Base-by-base conservation (phyloP, 2,888 invertebrate genomes). In the Lumbricus terrestris region DNA sequence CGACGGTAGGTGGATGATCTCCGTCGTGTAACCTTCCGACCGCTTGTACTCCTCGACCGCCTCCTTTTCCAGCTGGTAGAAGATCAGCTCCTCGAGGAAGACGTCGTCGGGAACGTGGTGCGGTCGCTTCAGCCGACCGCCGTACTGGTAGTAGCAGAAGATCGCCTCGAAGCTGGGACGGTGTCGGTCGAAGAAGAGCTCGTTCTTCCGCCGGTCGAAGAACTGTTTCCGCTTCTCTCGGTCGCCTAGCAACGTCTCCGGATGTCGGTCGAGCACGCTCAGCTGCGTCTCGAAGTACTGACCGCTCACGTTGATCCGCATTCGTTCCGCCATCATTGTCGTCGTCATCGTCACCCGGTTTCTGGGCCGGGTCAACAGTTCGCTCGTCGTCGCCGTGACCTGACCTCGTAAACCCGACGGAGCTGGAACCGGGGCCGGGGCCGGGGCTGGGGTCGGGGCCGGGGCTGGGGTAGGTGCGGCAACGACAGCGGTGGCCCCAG, bases 91-190 rank as follows among this genome's bases (percentile, higher is more conserved):
- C 11, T 93, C 92, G 54, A 95, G 93, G 90, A 95, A 95, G 23
- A 95, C 93, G 88, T 95, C 95, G 90, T 95, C 95, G 1, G 95
- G 94, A 3, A 95, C 94, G 5, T 94, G 93, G 15, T 93, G 93
- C 3, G 95, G 95, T 40, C 95, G 92, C 90, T 93, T 93, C n/a
- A 95, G 91, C 89, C 93, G 93, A 15, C 95, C 95, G 88, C 95
- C 95, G 91, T 94, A 94, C 92, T 94, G 93, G 92, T 94, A 95
- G 92, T 95, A 95, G 90, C 94, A 93, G 91, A 95, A 95, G 85
- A 95, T 94, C 34, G 95, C 94, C 92, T 95, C 95, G 91, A 95
- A 95, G 16, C 94, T 94, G 20, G 95, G 95, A 91, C 95, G 92
- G 91, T 95, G 95, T 37, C 95, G 92, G 91, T 95, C 95, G 91